Percentiles rank a stretch among this genome's conserved stretches.
These are phyloP conservation scores for Poecile atricapillus DNA, from an alignment of 2,113 vertebrate genomes.

Conservation along the genomic window DNA sequence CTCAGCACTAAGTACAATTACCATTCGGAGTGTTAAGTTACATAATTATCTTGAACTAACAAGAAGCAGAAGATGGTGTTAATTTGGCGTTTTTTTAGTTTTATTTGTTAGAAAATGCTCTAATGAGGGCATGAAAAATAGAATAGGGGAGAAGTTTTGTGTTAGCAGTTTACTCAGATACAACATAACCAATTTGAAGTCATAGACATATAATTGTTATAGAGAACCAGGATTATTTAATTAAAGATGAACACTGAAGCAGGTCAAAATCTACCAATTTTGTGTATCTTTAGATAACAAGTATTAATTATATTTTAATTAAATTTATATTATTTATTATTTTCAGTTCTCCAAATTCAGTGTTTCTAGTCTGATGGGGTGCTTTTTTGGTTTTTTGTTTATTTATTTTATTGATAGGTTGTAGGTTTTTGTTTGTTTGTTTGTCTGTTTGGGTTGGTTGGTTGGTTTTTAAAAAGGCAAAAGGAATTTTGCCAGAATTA, in stretches of 20 bases:
- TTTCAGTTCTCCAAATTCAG: not conserved
- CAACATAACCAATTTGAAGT: not conserved
- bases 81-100: not conserved
- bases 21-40: conserved; percentile 4
- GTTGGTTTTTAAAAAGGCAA: not conserved
- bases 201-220: not conserved
- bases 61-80: not conserved
- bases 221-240: not conserved
- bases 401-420: not conserved
- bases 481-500: not conserved
- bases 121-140: not conserved
- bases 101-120: not conserved
- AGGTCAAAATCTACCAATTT: not conserved
- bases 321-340: not conserved
- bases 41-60: conserved; percentile 24
- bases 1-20: conserved; percentile 22
- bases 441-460: not conserved
- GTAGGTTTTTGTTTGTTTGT: not conserved
- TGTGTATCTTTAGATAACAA: not conserved
- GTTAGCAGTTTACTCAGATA: not conserved
- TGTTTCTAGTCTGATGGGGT: not conserved
- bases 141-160: not conserved
- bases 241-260: not conserved
- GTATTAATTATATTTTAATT: not conserved
- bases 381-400: not conserved